Conservation (phyloP, 2,797 vertebrate genomes). For the Brachyalestes nurse region DNA sequence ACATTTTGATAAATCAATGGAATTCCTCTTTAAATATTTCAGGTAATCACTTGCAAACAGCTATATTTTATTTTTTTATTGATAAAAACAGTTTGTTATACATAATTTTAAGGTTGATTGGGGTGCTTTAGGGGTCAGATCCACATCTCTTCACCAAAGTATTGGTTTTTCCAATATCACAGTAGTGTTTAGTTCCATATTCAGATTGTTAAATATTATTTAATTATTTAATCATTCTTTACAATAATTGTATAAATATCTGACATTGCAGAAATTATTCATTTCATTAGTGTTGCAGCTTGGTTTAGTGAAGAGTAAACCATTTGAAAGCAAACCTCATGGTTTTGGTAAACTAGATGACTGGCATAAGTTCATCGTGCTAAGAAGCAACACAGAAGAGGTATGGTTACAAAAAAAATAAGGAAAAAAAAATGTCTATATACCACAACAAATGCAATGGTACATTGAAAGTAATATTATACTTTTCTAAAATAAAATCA, state of each 20-base stretch:
- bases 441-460: not conserved
- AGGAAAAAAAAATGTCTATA: not conserved
- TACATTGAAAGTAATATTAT: not conserved
- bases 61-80: no score
- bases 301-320: not conserved
- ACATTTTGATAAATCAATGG: no score
- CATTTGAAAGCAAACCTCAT: not conserved
- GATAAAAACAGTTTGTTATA: no score
- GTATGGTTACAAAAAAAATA: not conserved
- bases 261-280: not conserved
- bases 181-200: no score
- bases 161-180: no score
- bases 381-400: slow-evolving; percentile 20
- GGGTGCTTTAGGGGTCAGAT: no score
- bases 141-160: no score
- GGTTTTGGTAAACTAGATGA: slow-evolving; percentile 19
- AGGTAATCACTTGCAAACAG: not conserved
- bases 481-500: not conserved
- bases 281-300: slow-evolving; percentile 19
- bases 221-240: no score
- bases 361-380: not conserved
- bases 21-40: not conserved
- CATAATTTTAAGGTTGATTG: no score
- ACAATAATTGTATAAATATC: not conserved
- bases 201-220: no score